Evolutionary conservation across 2,888 invertebrate species (phyloP).

Genomic region (Autographa gamma): DNA sequence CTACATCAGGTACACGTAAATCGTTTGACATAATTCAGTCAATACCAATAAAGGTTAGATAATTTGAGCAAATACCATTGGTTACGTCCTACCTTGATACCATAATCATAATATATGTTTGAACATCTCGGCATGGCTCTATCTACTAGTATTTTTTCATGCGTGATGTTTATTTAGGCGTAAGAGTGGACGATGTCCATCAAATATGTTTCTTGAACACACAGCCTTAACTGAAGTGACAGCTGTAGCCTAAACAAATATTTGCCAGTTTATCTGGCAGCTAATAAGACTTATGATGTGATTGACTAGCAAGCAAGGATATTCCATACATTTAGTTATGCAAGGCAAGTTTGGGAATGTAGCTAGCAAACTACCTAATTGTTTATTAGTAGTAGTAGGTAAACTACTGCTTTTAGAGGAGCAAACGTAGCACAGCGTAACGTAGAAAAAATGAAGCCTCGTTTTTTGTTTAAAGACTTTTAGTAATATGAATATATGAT

Average conservation of each 20-base stretch:
- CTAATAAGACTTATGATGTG: conserved; percentile 61
- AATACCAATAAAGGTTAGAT: not conserved
- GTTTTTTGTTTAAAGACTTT: too few relatives aligned
- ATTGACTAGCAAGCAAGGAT: conserved; percentile 25
- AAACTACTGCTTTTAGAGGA: too few relatives aligned
- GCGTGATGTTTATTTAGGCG: conserved; percentile 42
- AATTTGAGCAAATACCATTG: not conserved
- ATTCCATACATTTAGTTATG: too few relatives aligned
- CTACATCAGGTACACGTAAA: not conserved
- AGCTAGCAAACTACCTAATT: not conserved
- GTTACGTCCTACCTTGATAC: not conserved
- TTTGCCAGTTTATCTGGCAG: conserved; percentile 56
- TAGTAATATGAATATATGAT: too few relatives aligned
- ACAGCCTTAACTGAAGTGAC: conserved; percentile 49
- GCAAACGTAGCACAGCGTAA: too few relatives aligned
- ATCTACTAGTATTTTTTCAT: conserved; percentile 1
- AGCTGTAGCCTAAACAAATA: conserved; percentile 59
- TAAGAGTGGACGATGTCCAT: conserved; percentile 61
- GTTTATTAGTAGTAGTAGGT: too few relatives aligned
- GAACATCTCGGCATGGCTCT: not conserved
- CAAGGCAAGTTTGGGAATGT: not conserved
- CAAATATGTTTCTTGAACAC: conserved; percentile 48
- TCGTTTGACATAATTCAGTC: not conserved
- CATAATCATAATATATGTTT: not conserved
- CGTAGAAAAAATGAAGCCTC: too few relatives aligned